Percentiles rank a stretch among this genome's conserved stretches.
Evolutionary conservation across 2,113 vertebrate species (phyloP).

Genomic region (Varanus komodoensis): DNA sequence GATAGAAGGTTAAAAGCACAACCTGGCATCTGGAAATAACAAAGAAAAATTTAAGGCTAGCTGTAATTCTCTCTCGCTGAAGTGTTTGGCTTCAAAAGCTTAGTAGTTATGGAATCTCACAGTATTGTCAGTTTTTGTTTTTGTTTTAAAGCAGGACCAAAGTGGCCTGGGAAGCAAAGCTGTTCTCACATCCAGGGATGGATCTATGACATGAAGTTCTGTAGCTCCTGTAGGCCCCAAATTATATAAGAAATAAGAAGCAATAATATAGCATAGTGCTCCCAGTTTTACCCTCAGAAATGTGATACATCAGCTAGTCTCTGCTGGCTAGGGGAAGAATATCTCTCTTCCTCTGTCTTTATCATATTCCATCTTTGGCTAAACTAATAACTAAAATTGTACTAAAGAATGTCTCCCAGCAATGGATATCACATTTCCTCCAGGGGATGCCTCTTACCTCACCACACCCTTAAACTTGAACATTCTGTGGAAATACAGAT

Average conservation of each 20-base stretch:
- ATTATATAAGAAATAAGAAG: background rate
- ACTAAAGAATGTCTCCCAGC: background rate
- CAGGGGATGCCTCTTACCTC: background rate
- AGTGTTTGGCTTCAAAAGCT: background rate
- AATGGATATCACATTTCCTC: background rate
- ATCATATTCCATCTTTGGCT: background rate
- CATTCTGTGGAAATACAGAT: background rate
- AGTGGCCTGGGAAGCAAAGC: background rate
- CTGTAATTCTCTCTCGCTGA: background rate
- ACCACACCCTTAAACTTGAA: background rate
- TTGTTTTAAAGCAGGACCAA: background rate
- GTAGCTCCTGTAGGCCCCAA: background rate
- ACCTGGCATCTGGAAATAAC: background rate
- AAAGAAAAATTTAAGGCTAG: background rate
- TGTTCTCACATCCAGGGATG: background rate
- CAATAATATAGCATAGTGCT: background rate
- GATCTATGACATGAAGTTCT: background rate
- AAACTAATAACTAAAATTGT: constrained; percentile 19
- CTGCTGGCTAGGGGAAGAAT: background rate
- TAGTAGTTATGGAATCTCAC: background rate
- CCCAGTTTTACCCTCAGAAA: background rate
- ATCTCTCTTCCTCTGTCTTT: background rate
- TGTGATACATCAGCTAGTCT: background rate
- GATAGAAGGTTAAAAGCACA: background rate
- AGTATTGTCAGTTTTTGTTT: background rate